phyloP scores from a whole-genome alignment of 2,797 vertebrate species.

The Urocyon cinereoargenteus region DNA sequence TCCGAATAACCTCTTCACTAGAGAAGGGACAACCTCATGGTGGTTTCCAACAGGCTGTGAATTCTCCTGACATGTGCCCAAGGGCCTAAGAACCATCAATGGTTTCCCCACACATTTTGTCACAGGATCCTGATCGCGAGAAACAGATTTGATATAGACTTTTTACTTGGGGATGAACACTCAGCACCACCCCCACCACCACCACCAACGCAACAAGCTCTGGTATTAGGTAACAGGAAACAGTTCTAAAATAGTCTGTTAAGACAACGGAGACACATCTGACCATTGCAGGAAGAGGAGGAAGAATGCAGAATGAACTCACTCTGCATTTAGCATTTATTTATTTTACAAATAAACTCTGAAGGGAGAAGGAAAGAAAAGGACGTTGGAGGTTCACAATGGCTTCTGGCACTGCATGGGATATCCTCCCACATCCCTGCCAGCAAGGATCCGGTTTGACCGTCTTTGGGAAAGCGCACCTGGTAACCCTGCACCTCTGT shows the following conservation, averaged over 20 bases:
- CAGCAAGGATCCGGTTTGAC: background rate
- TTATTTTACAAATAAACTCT: background rate
- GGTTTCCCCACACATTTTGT: background rate
- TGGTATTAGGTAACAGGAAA: background rate
- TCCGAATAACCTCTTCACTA: background rate
- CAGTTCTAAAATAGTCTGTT: background rate
- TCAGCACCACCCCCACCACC: background rate
- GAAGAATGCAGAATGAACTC: background rate
- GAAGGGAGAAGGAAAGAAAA: background rate
- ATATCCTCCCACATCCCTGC: background rate
- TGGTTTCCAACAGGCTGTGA: background rate
- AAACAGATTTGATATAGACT: background rate
- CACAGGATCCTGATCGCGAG: fast-evolving
- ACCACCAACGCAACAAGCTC: background rate
- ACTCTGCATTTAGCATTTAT: background rate
- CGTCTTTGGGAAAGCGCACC: background rate
- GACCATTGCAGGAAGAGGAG: background rate
- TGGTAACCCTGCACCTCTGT: background rate
- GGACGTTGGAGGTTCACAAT: background rate
- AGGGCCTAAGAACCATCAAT: background rate
- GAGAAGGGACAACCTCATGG: fast-evolving
- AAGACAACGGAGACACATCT: background rate
- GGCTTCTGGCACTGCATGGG: background rate
- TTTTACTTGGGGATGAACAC: background rate
- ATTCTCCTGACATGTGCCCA: fast-evolving